Percentiles rank a stretch among this genome's conserved stretches.
These are phyloP conservation scores for Campoplex nolae DNA, from an alignment of 2,888 invertebrate species.

Conservation along the genomic window DNA sequence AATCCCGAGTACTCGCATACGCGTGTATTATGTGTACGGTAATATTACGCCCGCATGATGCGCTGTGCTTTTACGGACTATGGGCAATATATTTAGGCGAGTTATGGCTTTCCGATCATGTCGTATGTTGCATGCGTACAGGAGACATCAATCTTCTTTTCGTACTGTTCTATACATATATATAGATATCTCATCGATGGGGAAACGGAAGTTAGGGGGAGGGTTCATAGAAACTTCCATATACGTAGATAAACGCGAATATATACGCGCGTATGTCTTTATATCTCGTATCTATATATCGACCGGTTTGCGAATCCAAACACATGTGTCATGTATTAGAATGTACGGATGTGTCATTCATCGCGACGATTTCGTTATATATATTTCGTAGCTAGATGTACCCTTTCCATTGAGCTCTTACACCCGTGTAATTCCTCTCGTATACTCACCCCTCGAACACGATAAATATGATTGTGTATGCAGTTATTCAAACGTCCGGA, in stretches of 20 bases:
- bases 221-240: conserved; percentile 8
- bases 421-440: conserved; percentile 48
- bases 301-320: conserved; percentile 36
- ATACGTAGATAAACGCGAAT: conserved; percentile 22
- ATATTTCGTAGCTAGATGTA: conserved; percentile 24
- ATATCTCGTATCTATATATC: conserved; percentile 10
- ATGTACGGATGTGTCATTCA: conserved; percentile 55
- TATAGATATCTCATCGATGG: background rate
- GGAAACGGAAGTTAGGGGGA: too few relatives aligned
- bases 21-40: conserved; percentile 17
- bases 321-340: conserved; percentile 57
- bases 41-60: conserved; percentile 51
- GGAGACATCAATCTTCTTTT: conserved; percentile 73
- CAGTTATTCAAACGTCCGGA: conserved; percentile 62
- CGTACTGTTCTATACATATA: conserved; percentile 40
- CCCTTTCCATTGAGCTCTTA: background rate
- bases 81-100: conserved; percentile 73
- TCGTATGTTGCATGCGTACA: conserved; percentile 68
- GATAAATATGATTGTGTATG: conserved; percentile 63
- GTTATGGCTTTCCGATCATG: conserved; percentile 75
- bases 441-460: conserved; percentile 12
- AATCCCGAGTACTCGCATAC: conserved; percentile 44
- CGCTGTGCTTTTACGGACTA: conserved; percentile 68
- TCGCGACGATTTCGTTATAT: conserved; percentile 52
- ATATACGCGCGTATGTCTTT: conserved; percentile 5